These are phyloP conservation scores for Eilema griseolum DNA, from an alignment of 2,888 invertebrate species.

Conservation along the genomic window DNA sequence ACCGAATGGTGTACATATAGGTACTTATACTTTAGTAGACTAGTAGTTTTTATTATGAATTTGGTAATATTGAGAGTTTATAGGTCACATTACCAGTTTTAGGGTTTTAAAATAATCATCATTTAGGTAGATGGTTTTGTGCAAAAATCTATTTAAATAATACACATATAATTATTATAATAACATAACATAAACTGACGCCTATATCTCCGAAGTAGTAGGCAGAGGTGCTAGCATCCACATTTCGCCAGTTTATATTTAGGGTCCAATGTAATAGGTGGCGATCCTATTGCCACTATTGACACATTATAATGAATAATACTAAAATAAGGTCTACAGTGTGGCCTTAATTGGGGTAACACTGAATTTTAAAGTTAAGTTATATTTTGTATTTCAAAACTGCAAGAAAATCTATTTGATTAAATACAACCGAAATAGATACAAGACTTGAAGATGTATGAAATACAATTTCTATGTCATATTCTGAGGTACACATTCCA, in stretches of 20 bases:
- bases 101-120: not conserved
- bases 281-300: no score
- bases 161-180: no score
- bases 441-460: not conserved
- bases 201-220: no score
- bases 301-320: not conserved
- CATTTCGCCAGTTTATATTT: no score
- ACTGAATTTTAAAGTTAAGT: not conserved
- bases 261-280: no score
- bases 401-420: not conserved
- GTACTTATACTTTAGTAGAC: no score
- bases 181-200: no score
- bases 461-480: not conserved
- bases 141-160: not conserved
- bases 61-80: conserved; percentile 5
- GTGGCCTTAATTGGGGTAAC: not conserved
- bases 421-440: not conserved
- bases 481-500: not conserved
- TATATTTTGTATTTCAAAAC: not conserved
- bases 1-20: no score
- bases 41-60: not conserved
- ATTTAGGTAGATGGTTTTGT: not conserved
- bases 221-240: no score
- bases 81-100: not conserved
- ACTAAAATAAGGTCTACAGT: not conserved